These are phyloP conservation scores for Crenichthys baileyi DNA, from an alignment of 2,797 vertebrate species.

Conservation along the genomic window DNA sequence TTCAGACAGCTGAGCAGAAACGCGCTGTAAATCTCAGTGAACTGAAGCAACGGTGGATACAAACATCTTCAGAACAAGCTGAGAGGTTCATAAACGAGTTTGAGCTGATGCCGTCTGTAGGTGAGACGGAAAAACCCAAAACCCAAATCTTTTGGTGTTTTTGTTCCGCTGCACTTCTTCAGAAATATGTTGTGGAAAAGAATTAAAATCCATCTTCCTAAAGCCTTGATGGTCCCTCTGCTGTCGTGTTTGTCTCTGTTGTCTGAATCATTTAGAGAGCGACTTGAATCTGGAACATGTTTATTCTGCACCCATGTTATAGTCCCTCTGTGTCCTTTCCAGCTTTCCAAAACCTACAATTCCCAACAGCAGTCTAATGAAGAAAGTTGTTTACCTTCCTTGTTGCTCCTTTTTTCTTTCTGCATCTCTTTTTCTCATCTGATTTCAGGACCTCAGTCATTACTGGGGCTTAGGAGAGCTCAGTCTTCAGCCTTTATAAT, in stretches of 20 bases:
- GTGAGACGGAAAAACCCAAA: background rate
- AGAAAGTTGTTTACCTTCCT: background rate
- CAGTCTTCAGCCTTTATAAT: background rate
- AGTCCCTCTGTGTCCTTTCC: background rate
- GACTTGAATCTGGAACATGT: background rate
- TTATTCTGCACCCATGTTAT: background rate
- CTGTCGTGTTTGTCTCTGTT: background rate
- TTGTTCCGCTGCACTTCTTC: background rate
- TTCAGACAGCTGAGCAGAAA: too few relatives aligned
- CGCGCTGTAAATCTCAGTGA: too few relatives aligned
- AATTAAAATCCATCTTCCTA: background rate
- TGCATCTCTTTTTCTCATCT: background rate
- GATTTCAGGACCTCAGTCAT: background rate
- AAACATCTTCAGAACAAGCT: background rate
- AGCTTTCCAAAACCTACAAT: background rate
- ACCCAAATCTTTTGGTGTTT: background rate
- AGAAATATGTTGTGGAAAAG: background rate
- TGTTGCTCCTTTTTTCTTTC: background rate
- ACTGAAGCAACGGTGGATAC: too few relatives aligned
- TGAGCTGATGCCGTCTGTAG: too few relatives aligned
- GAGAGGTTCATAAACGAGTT: background rate
- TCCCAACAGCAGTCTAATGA: background rate
- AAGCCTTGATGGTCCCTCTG: background rate
- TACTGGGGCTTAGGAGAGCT: background rate
- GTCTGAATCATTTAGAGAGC: background rate